Conservation (phyloP, 2,888 invertebrate species). For the Chloroclystis v-ata region DNA sequence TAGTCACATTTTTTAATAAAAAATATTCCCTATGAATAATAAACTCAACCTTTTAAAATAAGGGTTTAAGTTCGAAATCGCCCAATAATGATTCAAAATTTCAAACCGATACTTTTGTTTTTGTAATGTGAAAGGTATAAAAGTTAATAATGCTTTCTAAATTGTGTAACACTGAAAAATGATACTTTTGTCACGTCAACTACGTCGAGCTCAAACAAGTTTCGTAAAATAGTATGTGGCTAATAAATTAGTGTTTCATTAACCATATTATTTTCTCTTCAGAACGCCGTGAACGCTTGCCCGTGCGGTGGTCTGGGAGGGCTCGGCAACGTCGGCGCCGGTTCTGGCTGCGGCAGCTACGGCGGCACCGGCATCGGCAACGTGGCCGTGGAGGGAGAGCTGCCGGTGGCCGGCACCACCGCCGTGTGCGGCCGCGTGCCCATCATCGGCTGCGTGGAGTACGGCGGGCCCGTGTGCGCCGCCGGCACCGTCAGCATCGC, state of each 20-base stretch:
- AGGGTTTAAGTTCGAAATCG: no score
- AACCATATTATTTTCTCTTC: background rate
- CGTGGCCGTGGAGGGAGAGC: constrained; percentile 35
- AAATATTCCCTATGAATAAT: no score
- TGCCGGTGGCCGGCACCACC: constrained; percentile 39
- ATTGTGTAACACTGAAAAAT: no score
- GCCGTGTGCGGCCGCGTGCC: constrained; percentile 27
- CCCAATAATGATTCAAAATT: no score
- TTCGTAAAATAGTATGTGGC: no score
- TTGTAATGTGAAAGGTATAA: no score
- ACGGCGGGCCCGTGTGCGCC: constrained; percentile 27
- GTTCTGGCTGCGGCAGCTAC: constrained; percentile 24
- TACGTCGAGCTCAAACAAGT: no score
- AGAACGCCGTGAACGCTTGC: constrained; percentile 4
- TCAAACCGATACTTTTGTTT: no score
- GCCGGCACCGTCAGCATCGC: constrained; percentile 26
- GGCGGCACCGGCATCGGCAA: constrained; percentile 34
- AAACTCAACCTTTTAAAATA: no score
- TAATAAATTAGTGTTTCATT: no score
- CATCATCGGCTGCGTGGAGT: constrained; percentile 30
- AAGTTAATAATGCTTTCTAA: no score
- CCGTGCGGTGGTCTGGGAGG: constrained; percentile 4
- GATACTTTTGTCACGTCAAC: no score
- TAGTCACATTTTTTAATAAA: background rate
- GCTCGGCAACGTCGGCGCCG: constrained; percentile 15